Evolutionary conservation across 2,797 vertebrate species (phyloP).

Genomic region (Platyrinchus mystaceus): DNA sequence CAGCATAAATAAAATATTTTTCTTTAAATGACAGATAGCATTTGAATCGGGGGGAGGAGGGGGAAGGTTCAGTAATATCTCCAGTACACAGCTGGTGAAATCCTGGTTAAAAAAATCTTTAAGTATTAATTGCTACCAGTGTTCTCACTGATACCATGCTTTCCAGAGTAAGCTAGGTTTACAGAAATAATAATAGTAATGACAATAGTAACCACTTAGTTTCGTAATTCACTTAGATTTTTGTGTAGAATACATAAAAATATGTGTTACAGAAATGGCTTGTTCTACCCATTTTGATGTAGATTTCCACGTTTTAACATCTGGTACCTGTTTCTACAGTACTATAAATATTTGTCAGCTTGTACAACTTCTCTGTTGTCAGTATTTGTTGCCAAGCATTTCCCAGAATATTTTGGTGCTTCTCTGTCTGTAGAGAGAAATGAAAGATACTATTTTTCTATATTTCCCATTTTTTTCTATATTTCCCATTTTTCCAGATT

Average conservation of each 20-base stretch:
- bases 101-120: background rate
- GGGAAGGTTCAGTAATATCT: background rate
- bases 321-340: background rate
- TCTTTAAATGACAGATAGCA: background rate
- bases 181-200: background rate
- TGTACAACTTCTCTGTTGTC: background rate
- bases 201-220: background rate
- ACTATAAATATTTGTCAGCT: background rate
- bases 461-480: background rate
- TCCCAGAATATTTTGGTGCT: background rate
- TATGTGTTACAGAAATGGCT: background rate
- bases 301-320: background rate
- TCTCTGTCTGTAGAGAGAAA: background rate
- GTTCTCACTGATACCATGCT: background rate
- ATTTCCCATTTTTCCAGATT: background rate
- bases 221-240: background rate
- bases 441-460: background rate
- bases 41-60: fast-evolving
- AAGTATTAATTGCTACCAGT: background rate
- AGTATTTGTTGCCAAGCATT: background rate
- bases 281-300: background rate
- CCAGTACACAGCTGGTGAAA: background rate
- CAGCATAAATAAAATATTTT: background rate
- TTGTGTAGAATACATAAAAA: background rate
- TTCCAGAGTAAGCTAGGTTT: background rate